A percentile compares a stretch with the other conserved stretches of the same genome.
These are phyloP conservation scores for Xiphophorus maculatus DNA, from an alignment of 2,113 vertebrate genomes.

Conservation along the genomic window DNA sequence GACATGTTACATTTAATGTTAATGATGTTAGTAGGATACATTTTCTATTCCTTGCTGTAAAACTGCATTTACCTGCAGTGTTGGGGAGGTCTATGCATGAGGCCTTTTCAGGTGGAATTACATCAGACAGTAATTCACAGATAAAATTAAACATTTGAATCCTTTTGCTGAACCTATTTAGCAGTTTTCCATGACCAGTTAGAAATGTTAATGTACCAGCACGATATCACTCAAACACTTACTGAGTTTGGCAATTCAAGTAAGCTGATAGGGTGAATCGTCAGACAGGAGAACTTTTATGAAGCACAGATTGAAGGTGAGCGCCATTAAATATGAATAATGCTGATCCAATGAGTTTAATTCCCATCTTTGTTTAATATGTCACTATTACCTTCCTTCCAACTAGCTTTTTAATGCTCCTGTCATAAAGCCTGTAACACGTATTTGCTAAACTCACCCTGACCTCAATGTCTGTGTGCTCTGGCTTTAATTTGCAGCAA, in stretches of 20 bases:
- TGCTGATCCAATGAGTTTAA: slow-evolving; percentile 57
- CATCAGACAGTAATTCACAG: background rate
- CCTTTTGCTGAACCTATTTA: background rate
- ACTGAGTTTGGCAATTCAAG: slow-evolving; percentile 36
- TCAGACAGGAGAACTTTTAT: slow-evolving; percentile 55
- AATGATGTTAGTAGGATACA: background rate
- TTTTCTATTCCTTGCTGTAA: background rate
- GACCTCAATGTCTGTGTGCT: slow-evolving; percentile 51
- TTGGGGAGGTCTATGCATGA: background rate
- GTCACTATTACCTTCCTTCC: slow-evolving; percentile 49
- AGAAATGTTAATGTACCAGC: slow-evolving; percentile 7
- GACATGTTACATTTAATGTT: background rate
- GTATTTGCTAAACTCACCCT: slow-evolving; percentile 57
- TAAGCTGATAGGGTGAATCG: slow-evolving; percentile 42
- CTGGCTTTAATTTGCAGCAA: slow-evolving; percentile 42
- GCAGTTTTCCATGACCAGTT: background rate
- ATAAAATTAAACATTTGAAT: background rate
- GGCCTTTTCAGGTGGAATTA: background rate
- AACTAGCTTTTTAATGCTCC: slow-evolving; percentile 59
- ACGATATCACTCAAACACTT: slow-evolving; percentile 6
- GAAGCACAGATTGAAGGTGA: slow-evolving; percentile 55
- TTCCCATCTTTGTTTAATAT: slow-evolving; percentile 61
- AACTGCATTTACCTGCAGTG: background rate
- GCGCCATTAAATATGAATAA: slow-evolving; percentile 57
- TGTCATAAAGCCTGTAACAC: slow-evolving; percentile 50